phyloP scores from a whole-genome alignment of 2,797 vertebrate species.

The Coluber constrictor region DNA sequence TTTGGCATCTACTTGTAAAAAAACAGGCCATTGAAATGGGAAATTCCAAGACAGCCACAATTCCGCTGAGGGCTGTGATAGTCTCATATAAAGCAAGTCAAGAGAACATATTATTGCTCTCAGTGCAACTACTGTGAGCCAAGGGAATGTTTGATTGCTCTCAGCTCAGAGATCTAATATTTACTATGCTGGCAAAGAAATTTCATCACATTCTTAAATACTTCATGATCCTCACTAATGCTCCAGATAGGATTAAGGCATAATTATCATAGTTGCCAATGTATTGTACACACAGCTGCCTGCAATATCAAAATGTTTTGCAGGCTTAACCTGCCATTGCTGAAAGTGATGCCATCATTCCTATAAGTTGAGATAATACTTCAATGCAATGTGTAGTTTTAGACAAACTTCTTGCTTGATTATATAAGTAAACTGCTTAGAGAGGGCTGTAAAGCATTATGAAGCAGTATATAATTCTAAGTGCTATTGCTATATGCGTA shows the following conservation, averaged over 20 bases:
- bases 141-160: not conserved
- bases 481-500: not conserved
- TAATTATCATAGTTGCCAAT: not conserved
- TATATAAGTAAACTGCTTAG: not conserved
- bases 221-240: not conserved
- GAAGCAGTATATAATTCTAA: not conserved
- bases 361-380: not conserved
- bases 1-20: not conserved
- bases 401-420: not conserved
- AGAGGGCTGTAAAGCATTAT: not conserved
- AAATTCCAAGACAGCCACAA: not conserved
- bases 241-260: not conserved
- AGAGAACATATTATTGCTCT: not conserved
- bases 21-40: not conserved
- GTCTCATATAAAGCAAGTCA: not conserved
- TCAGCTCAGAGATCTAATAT: not conserved
- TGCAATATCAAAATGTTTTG: not conserved
- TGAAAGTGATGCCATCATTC: not conserved
- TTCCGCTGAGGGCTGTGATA: not conserved
- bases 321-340: not conserved
- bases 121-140: not conserved
- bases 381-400: not conserved
- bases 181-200: not conserved
- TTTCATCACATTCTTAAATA: conserved; percentile 1
- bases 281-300: conserved; percentile 4